Evolutionary conservation across 2,888 invertebrate species (phyloP).

Genomic region (Blomia tropicalis): DNA sequence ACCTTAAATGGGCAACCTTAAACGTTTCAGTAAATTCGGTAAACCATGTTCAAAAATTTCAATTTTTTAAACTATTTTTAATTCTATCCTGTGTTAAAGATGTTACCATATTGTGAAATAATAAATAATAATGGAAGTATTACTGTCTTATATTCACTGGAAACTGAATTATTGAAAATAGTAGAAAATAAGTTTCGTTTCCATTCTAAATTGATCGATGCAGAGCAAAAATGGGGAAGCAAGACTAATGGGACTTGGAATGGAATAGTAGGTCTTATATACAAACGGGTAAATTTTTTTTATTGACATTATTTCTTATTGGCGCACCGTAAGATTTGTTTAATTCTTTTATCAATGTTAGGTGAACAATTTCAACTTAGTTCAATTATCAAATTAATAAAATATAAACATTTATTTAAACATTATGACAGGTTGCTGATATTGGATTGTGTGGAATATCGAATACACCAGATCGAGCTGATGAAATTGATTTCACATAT

Average conservation of each 20-base stretch:
- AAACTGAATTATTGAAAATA: conserved; percentile 1
- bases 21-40: background rate
- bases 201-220: background rate
- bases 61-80: background rate
- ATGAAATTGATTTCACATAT: background rate
- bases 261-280: background rate
- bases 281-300: background rate
- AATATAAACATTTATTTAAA: background rate
- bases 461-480: background rate
- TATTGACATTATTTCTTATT: background rate
- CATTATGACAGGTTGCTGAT: background rate
- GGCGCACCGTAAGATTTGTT: too few species aligned
- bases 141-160: background rate
- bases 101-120: background rate
- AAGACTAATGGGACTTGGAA: background rate
- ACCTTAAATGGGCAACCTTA: background rate
- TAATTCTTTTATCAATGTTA: background rate
- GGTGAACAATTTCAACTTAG: background rate
- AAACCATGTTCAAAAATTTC: background rate
- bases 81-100: background rate
- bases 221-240: background rate
- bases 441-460: background rate
- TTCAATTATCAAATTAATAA: background rate
- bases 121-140: background rate
- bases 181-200: background rate